These are phyloP conservation scores for Yponomeuta plumbellus DNA, from an alignment of 2,888 invertebrate genomes.

Conservation along the genomic window DNA sequence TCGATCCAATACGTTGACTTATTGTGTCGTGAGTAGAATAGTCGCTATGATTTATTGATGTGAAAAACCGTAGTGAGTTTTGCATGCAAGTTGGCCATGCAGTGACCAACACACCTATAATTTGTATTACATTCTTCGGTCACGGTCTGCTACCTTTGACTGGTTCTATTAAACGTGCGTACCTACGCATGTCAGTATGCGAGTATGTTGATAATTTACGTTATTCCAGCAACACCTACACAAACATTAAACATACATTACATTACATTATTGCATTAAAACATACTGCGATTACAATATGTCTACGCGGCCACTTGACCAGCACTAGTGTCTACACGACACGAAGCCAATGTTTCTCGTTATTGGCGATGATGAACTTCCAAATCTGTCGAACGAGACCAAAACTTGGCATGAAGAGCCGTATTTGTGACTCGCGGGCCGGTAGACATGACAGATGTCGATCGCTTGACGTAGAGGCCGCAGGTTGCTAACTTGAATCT, in stretches of 20 bases:
- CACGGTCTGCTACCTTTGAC: not conserved
- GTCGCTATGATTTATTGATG: too few relatives aligned
- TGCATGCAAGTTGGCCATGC: not conserved
- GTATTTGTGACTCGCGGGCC: not conserved
- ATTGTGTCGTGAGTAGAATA: too few relatives aligned
- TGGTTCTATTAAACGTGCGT: not conserved
- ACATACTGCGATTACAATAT: not conserved
- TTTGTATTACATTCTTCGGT: not conserved
- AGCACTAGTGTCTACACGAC: constrained; percentile 15
- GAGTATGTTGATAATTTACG: not conserved
- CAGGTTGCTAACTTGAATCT: not conserved
- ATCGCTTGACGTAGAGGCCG: not conserved
- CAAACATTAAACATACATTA: not conserved
- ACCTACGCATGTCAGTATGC: not conserved
- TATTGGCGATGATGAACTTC: constrained; percentile 34
- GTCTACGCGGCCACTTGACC: not conserved
- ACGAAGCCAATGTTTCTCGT: constrained; percentile 35
- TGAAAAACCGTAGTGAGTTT: too few relatives aligned
- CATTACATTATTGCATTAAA: not conserved
- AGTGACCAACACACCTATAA: not conserved
- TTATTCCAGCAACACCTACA: not conserved
- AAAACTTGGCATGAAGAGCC: constrained; percentile 34
- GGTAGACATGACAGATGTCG: constrained; percentile 12
- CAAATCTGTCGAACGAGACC: constrained; percentile 33
- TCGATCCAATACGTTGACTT: too few relatives aligned